Evolutionary conservation across 2,797 vertebrate species (phyloP), one percentile per base, ranked within the genome.

Genomic region (Melanogrammus aeglefinus): DNA sequence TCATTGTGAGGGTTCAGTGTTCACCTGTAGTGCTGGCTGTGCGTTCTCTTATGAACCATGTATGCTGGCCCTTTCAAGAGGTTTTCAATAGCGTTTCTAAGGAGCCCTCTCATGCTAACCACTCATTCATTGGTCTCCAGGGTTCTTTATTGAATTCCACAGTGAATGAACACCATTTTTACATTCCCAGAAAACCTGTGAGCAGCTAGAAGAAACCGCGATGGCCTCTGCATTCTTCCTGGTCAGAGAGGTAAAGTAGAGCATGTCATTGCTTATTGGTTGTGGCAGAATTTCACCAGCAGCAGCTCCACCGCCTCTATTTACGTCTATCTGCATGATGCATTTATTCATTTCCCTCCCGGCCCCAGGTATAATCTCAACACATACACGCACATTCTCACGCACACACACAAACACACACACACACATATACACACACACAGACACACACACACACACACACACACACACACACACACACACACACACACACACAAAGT

Each of bases 311-410:
- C 66, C n/a, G 66, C 29, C 66, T 85, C 79, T 82, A 83, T 84
- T 80, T 85, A 82, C 82, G 84, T 84, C 41, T 75, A 77, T 78
- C 77, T 82, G 78, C 72, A 85, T 84, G 24, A 85, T 36, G 33
- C 33, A 72, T 72, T 18, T 72, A 72, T 72, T 33, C 71, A 72
- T 72, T 16, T 72, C 29, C 71, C 16, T 9, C 24, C n/a, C 4
- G n/a, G 66, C 21, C 24, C n/a, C 4, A 2, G 66, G 36, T 35
- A n/a, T n/a, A 39, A 35, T 10, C 72, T 24, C 72, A 27, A 24
- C 36, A 41, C 39, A 47, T 39, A 47, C 36, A 41, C 72, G n/a
- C 72, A 41, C 72, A 24, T 36, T 12, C 73, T 31, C 73, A 47
- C 27, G 7, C 73, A 75, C 73, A 33, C 24, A 75, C 73, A 21